These are phyloP conservation scores for Campoplex capitator DNA, from an alignment of 2,888 invertebrate species.

Conservation along the genomic window DNA sequence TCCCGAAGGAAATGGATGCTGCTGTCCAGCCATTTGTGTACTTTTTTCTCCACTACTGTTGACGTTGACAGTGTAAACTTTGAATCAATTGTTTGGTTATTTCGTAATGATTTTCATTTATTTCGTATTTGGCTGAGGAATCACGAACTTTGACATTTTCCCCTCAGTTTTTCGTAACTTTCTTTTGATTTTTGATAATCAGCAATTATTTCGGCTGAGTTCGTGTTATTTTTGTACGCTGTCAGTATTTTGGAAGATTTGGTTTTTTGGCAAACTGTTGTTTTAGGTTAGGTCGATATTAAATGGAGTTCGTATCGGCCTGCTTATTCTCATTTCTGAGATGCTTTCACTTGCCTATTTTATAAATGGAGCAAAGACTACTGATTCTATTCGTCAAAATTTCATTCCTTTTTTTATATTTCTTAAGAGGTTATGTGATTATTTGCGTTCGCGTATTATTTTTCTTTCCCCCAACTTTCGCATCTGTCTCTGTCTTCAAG, in stretches of 20 bases:
- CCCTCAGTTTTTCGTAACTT: background rate
- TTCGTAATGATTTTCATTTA: background rate
- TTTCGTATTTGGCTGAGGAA: background rate
- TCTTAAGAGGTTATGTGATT: conserved; percentile 21
- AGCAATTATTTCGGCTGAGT: background rate
- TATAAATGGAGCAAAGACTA: background rate
- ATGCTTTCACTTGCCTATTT: background rate
- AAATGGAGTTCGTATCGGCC: background rate
- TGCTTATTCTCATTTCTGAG: background rate
- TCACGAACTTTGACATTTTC: background rate
- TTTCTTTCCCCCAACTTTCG: background rate
- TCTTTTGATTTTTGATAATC: background rate
- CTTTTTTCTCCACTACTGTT: background rate
- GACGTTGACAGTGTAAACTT: background rate
- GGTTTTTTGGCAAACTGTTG: background rate
- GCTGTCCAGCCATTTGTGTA: conserved; percentile 88
- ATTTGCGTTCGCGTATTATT: background rate
- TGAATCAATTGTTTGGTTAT: background rate
- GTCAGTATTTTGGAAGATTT: background rate
- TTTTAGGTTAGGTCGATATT: conserved; percentile 5
- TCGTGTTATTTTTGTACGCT: background rate
- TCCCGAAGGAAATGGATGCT: conserved; percentile 90
- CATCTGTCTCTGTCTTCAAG: no score
- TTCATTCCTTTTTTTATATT: background rate
- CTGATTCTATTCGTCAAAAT: background rate